Evolutionary conservation across 2,113 vertebrate genomes (phyloP).

Genomic region (Thinocorus orbignyianus): DNA sequence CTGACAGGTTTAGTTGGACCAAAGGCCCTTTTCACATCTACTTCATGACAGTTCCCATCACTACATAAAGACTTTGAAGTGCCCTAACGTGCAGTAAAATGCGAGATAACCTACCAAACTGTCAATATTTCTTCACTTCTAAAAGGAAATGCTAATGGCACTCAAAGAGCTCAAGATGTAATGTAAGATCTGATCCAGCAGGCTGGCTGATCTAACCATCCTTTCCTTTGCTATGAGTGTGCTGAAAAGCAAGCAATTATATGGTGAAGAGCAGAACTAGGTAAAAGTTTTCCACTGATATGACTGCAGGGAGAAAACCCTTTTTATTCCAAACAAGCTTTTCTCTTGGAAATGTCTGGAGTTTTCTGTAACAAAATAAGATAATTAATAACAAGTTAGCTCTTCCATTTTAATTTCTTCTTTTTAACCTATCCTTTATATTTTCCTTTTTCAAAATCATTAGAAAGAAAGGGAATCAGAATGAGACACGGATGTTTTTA

Average conservation of each 20-base stretch:
- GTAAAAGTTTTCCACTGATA: constrained; percentile 53
- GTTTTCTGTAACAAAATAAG: neutral
- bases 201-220: constrained; percentile 50
- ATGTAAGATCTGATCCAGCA: constrained; percentile 57
- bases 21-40: constrained; percentile 66
- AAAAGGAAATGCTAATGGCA: constrained; percentile 69
- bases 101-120: constrained; percentile 61
- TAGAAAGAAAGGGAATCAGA: neutral
- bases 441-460: neutral
- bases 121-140: constrained; percentile 71
- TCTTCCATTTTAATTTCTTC: neutral
- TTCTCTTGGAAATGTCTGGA: neutral
- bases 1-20: constrained; percentile 70
- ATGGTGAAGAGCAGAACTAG: constrained; percentile 37
- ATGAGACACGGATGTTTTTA: neutral
- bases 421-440: neutral
- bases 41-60: constrained; percentile 66
- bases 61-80: constrained; percentile 72
- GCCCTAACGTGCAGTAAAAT: constrained; percentile 65
- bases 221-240: neutral
- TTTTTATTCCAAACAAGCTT: constrained; percentile 33
- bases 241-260: constrained; percentile 62
- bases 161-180: constrained; percentile 60
- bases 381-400: neutral
- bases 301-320: neutral